These are phyloP conservation scores for Cardinalis cardinalis DNA, from an alignment of 2,113 vertebrate species.

Conservation along the genomic window DNA sequence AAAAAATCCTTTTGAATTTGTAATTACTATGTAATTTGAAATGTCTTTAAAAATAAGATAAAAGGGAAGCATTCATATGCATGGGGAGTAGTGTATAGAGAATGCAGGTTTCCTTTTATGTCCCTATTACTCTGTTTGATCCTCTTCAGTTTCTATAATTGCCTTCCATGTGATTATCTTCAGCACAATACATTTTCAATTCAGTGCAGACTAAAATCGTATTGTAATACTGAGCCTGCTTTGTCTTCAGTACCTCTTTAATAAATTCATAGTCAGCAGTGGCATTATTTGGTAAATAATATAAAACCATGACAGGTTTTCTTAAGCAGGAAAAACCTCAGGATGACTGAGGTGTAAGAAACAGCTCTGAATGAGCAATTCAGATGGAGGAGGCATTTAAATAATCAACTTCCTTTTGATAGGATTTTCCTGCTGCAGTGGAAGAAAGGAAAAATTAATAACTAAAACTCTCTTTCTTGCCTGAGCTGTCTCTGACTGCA, in stretches of 20 bases:
- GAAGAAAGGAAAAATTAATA: constrained; percentile 20
- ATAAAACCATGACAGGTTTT: background rate
- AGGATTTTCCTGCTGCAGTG: constrained; percentile 13
- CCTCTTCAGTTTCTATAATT: constrained; percentile 20
- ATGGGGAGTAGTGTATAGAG: background rate
- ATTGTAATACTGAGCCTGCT: background rate
- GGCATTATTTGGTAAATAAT: constrained; percentile 14
- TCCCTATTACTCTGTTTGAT: constrained; percentile 27
- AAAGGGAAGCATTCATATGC: constrained; percentile 28
- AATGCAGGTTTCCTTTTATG: constrained; percentile 30
- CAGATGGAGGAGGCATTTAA: constrained; percentile 25
- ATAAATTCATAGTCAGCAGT: background rate
- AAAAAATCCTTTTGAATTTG: constrained; percentile 9
- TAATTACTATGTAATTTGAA: constrained; percentile 49
- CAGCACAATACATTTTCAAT: constrained; percentile 14
- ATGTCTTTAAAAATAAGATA: constrained; percentile 18
- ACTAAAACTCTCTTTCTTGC: background rate
- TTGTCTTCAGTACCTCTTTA: background rate
- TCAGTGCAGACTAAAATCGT: background rate
- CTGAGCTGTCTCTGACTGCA: background rate
- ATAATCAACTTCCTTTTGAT: constrained; percentile 29
- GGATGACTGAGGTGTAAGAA: constrained; percentile 7
- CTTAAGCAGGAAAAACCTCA: background rate
- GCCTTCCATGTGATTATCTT: background rate
- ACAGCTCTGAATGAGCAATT: constrained; percentile 13